Evolutionary conservation across 64 coral and sea anemone genomes (phyloP).

Genomic region (Cladopsammia gracilis): DNA sequence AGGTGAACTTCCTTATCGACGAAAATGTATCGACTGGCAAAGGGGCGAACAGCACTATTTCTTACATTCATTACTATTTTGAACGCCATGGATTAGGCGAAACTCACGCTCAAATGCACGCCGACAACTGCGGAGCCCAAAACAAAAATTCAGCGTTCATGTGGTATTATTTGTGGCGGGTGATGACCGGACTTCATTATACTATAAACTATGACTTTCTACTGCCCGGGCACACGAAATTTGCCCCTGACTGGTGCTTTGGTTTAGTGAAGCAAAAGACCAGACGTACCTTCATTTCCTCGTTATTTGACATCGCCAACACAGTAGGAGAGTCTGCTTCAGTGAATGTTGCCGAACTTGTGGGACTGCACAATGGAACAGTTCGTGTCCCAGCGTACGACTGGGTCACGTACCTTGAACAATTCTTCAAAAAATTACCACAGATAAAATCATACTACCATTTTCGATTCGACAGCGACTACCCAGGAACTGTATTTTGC

Average conservation of each 20-base stretch:
- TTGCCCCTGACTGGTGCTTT: conserved; percentile 25
- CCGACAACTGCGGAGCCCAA: too few species aligned
- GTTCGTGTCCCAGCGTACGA: conserved; percentile 50
- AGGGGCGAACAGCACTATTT: too few species aligned
- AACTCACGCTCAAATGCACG: too few species aligned
- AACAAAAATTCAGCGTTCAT: too few species aligned
- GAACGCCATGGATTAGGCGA: too few species aligned
- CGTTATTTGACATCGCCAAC: conserved; percentile 55
- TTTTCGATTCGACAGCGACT: conserved; percentile 61
- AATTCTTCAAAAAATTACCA: conserved; percentile 45
- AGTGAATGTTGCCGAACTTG: conserved; percentile 45
- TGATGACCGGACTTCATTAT: too few species aligned
- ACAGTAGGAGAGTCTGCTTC: conserved; percentile 55
- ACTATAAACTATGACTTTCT: too few species aligned
- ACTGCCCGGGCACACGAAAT: conserved; percentile 6
- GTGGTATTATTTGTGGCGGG: too few species aligned
- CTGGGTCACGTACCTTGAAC: conserved; percentile 46
- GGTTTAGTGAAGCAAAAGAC: conserved; percentile 16
- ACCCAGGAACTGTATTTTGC: conserved; percentile 69
- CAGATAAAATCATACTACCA: conserved; percentile 27
- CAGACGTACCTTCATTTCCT: conserved; percentile 58
- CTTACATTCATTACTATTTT: too few species aligned
- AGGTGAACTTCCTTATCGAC: too few species aligned
- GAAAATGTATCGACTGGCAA: too few species aligned
- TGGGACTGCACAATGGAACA: conserved; percentile 60